phyloP scores from a whole-genome alignment of 2,797 vertebrate genomes.

The Falco naumanni region DNA sequence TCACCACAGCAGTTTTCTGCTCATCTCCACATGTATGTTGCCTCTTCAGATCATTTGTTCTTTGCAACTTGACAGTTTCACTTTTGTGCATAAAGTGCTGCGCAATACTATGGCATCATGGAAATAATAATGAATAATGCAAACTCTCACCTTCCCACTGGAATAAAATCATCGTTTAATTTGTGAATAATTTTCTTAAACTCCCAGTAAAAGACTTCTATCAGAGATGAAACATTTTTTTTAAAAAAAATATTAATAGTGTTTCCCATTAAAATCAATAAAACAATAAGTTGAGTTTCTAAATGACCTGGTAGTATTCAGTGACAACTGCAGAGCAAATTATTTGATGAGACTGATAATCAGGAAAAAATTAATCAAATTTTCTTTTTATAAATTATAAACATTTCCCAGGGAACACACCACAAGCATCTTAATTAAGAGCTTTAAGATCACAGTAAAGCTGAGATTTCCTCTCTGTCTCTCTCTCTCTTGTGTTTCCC shows the following conservation, averaged over 20 bases:
- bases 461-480: background rate
- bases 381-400: slow-evolving; percentile 15
- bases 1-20: background rate
- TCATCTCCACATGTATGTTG: background rate
- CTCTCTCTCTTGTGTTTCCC: background rate
- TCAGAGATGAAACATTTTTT: background rate
- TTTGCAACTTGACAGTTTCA: background rate
- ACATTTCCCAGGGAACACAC: background rate
- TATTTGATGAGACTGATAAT: slow-evolving; percentile 2
- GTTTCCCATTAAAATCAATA: slow-evolving; percentile 41
- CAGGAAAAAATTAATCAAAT: background rate
- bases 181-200: slow-evolving; percentile 30
- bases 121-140: slow-evolving; percentile 32
- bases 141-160: background rate
- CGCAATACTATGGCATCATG: background rate
- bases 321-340: background rate
- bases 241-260: background rate
- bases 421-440: slow-evolving; percentile 18
- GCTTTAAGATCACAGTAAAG: background rate
- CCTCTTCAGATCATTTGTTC: background rate
- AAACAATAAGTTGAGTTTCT: background rate
- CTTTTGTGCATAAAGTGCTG: background rate
- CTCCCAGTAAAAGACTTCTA: background rate
- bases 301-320: background rate
- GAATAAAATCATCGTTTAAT: background rate